These are phyloP conservation scores for Falco columbarius DNA, from an alignment of 2,797 vertebrate genomes.

Conservation along the genomic window DNA sequence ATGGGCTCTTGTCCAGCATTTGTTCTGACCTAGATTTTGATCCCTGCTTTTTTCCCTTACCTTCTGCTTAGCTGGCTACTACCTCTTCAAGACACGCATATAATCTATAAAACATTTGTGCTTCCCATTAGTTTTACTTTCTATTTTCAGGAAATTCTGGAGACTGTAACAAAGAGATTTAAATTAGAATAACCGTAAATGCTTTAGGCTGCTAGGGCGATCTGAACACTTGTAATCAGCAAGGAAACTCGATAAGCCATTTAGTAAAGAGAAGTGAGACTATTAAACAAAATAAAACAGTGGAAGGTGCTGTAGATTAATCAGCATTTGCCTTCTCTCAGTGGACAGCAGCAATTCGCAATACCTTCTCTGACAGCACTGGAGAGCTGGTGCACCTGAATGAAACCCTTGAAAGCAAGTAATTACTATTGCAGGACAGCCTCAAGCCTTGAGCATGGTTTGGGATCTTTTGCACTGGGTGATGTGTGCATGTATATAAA, in stretches of 20 bases:
- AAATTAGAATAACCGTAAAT: neutral
- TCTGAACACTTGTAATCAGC: neutral
- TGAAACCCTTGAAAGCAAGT: neutral
- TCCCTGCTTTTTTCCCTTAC: slow-evolving; percentile 43
- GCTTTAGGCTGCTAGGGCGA: neutral
- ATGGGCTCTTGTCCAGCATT: neutral
- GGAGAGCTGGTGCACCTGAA: neutral
- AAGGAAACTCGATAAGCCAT: neutral
- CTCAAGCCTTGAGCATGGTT: neutral
- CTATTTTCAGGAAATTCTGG: slow-evolving; percentile 4
- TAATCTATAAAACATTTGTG: slow-evolving; percentile 27
- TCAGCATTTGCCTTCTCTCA: neutral
- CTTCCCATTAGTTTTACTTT: slow-evolving; percentile 29
- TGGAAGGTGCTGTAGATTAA: neutral
- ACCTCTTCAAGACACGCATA: neutral
- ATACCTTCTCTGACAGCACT: neutral
- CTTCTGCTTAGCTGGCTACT: slow-evolving; percentile 36
- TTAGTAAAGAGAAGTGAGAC: neutral
- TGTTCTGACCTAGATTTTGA: slow-evolving; percentile 69
- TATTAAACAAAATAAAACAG: neutral
- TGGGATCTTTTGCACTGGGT: neutral
- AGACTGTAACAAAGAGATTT: neutral
- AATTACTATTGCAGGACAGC: neutral
- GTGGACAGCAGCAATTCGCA: neutral
- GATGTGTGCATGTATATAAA: rapidly evolving